Conservation (phyloP, 2,888 invertebrate species). For the Andrena bicolor region DNA sequence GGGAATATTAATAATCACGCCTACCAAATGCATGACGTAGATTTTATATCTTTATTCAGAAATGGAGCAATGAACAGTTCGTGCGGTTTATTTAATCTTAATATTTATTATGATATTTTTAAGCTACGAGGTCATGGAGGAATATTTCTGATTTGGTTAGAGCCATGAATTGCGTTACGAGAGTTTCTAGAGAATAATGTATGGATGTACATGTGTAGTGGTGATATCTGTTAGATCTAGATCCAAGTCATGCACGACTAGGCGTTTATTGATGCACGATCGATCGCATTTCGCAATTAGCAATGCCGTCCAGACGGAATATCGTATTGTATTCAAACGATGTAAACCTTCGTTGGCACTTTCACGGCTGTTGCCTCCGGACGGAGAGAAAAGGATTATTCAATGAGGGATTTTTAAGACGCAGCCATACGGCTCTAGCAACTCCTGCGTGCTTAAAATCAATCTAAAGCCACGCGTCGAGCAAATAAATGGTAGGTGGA, state of each 20-base stretch:
- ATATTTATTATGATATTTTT: constrained; percentile 2
- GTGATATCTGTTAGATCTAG: constrained; percentile 25
- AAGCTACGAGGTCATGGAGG: background rate
- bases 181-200: background rate
- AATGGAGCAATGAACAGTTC: background rate
- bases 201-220: constrained; percentile 29
- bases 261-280: constrained; percentile 53
- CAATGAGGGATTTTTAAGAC: constrained; percentile 26
- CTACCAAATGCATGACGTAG: no score
- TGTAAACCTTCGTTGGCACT: constrained; percentile 50
- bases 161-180: constrained; percentile 5
- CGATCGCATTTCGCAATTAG: constrained; percentile 75
- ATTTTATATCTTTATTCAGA: no score
- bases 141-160: constrained; percentile 10
- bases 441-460: constrained; percentile 27
- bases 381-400: constrained; percentile 22
- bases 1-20: no score
- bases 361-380: constrained; percentile 46
- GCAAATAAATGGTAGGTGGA: background rate
- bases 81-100: background rate
- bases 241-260: constrained; percentile 59
- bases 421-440: constrained; percentile 28
- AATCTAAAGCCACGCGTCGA: constrained; percentile 9
- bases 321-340: constrained; percentile 78
- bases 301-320: constrained; percentile 67